Percentiles rank a stretch among this genome's conserved stretches.
These are phyloP conservation scores for Aythya baeri DNA, from an alignment of 2,113 vertebrate species.

Conservation along the genomic window DNA sequence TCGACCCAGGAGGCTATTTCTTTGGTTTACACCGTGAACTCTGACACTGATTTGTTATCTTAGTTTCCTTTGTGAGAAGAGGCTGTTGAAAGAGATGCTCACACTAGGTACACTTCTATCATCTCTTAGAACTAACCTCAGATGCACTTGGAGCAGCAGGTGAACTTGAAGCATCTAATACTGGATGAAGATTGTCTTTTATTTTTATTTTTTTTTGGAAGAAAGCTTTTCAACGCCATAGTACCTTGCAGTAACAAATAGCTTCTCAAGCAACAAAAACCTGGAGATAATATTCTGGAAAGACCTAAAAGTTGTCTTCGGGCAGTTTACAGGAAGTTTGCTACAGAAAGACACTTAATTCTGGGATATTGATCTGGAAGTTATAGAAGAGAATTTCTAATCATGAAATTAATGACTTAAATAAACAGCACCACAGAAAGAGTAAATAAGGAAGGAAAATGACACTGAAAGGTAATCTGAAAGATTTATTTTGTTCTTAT, in stretches of 20 bases:
- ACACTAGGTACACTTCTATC: not conserved
- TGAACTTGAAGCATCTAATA: not conserved
- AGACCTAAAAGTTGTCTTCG: not conserved
- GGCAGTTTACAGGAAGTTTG: not conserved
- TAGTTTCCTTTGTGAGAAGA: not conserved
- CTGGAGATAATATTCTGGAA: not conserved
- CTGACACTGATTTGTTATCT: not conserved
- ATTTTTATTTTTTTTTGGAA: not conserved
- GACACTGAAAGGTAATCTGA: not conserved
- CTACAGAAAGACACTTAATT: not conserved
- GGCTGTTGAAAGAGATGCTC: not conserved
- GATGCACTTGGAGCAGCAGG: not conserved
- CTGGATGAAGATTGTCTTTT: not conserved
- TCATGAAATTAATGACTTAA: not conserved
- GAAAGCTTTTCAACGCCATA: not conserved
- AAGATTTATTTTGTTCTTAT: not conserved
- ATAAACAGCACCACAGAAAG: not conserved
- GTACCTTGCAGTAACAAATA: not conserved
- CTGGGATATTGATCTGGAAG: not conserved
- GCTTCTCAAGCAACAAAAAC: not conserved
- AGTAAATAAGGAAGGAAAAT: not conserved
- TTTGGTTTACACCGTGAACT: not conserved
- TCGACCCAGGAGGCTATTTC: not conserved
- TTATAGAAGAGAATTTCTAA: not conserved
- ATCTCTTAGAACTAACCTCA: not conserved